Conservation (phyloP, 2,797 vertebrate genomes). For the Siniperca undulata region DNA sequence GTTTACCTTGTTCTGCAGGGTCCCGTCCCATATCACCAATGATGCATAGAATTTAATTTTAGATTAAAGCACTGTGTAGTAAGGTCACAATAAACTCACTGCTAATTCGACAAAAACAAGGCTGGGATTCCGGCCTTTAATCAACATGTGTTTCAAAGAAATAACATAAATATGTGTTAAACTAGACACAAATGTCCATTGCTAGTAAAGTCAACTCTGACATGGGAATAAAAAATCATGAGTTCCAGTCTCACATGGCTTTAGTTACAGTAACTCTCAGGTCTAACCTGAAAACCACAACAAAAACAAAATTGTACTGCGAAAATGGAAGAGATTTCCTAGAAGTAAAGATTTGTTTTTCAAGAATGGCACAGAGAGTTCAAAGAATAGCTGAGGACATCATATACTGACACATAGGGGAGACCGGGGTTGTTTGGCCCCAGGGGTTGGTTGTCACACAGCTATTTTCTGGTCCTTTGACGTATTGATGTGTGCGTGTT, state of each 20-base stretch:
- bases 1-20: no score
- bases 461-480: no score
- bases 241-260: not conserved
- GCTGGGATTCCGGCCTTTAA: not conserved
- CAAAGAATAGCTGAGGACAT: slow-evolving; percentile 31
- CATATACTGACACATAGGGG: not conserved
- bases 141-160: not conserved
- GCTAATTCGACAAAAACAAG: not conserved
- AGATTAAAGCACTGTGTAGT: no score
- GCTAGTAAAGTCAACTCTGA: not conserved
- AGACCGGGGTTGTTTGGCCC: no score
- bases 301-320: not conserved
- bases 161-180: not conserved
- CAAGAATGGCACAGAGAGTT: not conserved
- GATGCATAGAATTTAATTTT: no score
- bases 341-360: slow-evolving; percentile 6
- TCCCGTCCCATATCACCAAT: no score
- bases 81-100: no score
- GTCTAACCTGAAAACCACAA: not conserved
- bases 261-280: not conserved
- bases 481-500: no score
- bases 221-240: not conserved
- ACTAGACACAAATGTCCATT: not conserved
- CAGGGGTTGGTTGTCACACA: no score
- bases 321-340: not conserved